phyloP scores from a whole-genome alignment of 1,140 invertebrate species.

The Coptotermes formosanus region DNA sequence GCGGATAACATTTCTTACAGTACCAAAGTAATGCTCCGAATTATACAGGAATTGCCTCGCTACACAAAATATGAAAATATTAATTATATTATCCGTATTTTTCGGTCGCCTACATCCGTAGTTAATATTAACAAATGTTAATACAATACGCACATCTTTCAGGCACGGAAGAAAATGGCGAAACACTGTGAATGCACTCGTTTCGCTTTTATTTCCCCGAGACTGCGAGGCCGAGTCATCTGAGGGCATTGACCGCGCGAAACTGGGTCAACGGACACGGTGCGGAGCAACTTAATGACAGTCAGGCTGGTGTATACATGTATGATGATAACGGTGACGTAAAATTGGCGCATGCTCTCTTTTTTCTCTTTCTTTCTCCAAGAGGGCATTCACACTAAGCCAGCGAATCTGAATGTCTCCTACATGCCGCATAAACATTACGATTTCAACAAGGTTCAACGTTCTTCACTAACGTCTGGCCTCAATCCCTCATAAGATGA shows the following conservation, averaged over 20 bases:
- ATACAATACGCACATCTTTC: neutral
- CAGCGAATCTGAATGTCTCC: neutral
- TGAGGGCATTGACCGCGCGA: slow-evolving; percentile 14
- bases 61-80: too few species aligned
- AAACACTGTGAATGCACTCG: slow-evolving; percentile 1
- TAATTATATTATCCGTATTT: too few species aligned
- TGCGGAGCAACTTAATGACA: neutral
- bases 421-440: neutral
- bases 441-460: neutral
- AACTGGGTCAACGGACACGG: neutral
- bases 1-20: too few species aligned
- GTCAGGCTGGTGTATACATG: slow-evolving; percentile 16
- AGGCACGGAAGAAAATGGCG: slow-evolving; percentile 2
- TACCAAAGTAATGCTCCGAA: too few species aligned
- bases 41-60: too few species aligned
- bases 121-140: too few species aligned
- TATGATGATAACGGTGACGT: slow-evolving; percentile 25
- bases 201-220: slow-evolving; percentile 15
- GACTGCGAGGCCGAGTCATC: slow-evolving; percentile 5
- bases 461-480: neutral
- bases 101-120: too few species aligned
- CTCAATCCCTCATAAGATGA: neutral
- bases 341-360: slow-evolving; percentile 24
- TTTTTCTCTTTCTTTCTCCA: slow-evolving; percentile 15
- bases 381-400: slow-evolving; percentile 26